phyloP scores from a whole-genome alignment of 2,113 vertebrate species.

The Notarius lentiginosus region DNA sequence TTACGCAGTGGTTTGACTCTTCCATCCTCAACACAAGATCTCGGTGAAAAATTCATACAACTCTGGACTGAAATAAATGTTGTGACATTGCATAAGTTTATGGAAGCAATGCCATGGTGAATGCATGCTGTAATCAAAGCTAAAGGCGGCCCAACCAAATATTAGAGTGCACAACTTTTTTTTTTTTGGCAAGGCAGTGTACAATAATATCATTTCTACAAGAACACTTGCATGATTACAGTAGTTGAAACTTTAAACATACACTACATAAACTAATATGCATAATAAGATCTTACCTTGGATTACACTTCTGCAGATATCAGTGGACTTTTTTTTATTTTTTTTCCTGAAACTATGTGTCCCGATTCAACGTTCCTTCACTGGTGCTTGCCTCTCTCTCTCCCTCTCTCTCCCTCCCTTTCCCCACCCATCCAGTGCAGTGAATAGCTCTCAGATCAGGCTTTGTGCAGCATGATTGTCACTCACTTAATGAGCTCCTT shows the following conservation, averaged over 20 bases:
- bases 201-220: neutral
- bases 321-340: neutral
- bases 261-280: too few species aligned
- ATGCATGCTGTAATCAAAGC: too few species aligned
- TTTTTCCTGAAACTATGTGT: neutral
- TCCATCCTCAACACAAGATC: too few species aligned
- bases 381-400: slow-evolving; percentile 34
- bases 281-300: neutral
- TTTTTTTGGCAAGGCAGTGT: too few species aligned
- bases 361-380: slow-evolving; percentile 65
- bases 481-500: slow-evolving; percentile 78
- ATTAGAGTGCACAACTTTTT: too few species aligned
- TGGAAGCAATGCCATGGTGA: too few species aligned
- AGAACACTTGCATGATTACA: neutral
- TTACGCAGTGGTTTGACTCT: too few species aligned
- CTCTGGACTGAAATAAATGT: too few species aligned
- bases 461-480: slow-evolving; percentile 78
- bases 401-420: slow-evolving; percentile 23
- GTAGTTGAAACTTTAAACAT: neutral
- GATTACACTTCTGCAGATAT: neutral
- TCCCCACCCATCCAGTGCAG: slow-evolving; percentile 36
- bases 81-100: too few species aligned
- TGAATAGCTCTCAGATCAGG: slow-evolving; percentile 74
- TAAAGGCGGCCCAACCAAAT: too few species aligned
- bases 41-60: too few species aligned